Evolutionary conservation across 1,140 invertebrate genomes (phyloP).

Genomic region (Cotesia typhae): DNA sequence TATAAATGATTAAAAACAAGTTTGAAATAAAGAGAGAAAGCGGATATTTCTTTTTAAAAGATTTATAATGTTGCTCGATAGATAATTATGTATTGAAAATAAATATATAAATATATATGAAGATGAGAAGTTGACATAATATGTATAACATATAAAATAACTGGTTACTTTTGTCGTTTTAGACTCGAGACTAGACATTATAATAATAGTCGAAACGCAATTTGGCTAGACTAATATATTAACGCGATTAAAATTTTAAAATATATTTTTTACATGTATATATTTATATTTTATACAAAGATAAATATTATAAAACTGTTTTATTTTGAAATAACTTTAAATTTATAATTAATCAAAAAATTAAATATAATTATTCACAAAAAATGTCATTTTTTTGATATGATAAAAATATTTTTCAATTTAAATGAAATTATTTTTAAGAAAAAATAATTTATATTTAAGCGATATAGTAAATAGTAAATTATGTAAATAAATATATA

Average conservation of each 20-base stretch:
- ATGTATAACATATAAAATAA: background rate
- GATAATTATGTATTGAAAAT: conserved; percentile 15
- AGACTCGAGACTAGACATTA: background rate
- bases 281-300: background rate
- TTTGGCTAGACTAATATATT: conserved; percentile 1
- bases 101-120: background rate
- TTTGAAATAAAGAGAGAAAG: background rate
- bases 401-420: no score
- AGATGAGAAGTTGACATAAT: background rate
- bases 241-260: background rate
- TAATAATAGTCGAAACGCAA: background rate
- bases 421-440: no score
- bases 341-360: no score
- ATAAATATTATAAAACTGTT: background rate
- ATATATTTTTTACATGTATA: background rate
- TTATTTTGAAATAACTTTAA: no score
- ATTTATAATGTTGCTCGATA: no score
- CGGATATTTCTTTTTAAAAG: conserved; percentile 17
- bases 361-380: no score
- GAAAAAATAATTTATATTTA: no score
- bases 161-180: background rate
- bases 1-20: background rate
- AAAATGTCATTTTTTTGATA: no score
- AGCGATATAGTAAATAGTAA: no score
- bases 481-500: background rate